A percentile compares a stretch with the other conserved stretches of the same genome.
These are phyloP conservation scores for Sebastes diploproa DNA, from an alignment of 2,797 vertebrate genomes.

Conservation along the genomic window DNA sequence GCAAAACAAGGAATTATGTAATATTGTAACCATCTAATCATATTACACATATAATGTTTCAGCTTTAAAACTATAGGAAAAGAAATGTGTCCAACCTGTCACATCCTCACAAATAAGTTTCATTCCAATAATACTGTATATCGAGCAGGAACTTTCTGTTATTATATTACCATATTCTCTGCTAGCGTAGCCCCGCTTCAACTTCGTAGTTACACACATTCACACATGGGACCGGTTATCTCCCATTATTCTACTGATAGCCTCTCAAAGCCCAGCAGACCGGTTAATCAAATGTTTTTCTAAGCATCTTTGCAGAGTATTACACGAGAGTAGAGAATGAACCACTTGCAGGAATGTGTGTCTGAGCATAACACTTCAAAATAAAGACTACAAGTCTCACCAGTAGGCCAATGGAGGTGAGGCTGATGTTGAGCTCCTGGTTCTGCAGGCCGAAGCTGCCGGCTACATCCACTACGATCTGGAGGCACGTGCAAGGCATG, in stretches of 20 bases:
- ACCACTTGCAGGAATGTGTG: not conserved
- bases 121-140: not conserved
- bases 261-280: not conserved
- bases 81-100: not conserved
- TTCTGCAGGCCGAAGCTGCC: slow-evolving; percentile 99
- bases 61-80: not conserved
- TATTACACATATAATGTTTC: not conserved
- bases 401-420: slow-evolving; percentile 97
- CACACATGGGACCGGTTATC: not conserved
- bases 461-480: slow-evolving; percentile 98
- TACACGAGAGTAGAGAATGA: not conserved
- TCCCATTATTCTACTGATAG: not conserved
- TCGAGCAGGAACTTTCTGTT: not conserved
- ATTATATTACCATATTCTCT: not conserved
- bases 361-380: not conserved
- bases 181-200: not conserved
- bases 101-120: not conserved
- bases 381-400: slow-evolving; percentile 72
- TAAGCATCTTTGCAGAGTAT: not conserved
- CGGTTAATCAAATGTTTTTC: not conserved
- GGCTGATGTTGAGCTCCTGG: slow-evolving; percentile 98
- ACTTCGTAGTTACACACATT: not conserved
- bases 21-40: not conserved
- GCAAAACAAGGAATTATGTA: slow-evolving; percentile 3
- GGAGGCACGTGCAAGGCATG: slow-evolving; percentile 98